Conservation (phyloP, 2,888 invertebrate species). For the Caenorhabditis parvicauda region DNA sequence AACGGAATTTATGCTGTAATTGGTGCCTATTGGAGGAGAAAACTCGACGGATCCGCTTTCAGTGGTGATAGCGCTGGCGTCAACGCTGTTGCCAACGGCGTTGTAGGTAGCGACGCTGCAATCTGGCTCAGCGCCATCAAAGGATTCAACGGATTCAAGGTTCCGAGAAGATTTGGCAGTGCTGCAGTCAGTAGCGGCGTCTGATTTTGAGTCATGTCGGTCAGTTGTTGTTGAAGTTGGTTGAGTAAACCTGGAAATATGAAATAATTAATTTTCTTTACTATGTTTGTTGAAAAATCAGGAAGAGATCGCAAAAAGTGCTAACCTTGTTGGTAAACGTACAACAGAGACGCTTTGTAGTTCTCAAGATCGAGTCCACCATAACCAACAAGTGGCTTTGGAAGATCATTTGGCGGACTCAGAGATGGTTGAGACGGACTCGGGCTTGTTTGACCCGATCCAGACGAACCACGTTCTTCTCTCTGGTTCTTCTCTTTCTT, state of each 20-base stretch:
- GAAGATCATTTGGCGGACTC: constrained; percentile 32
- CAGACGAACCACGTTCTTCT: constrained; percentile 29
- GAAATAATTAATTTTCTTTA: neutral
- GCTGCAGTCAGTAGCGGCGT: neutral
- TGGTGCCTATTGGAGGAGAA: constrained; percentile 33
- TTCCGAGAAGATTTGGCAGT: constrained; percentile 4
- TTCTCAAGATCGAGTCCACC: constrained; percentile 13
- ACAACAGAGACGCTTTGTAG: constrained; percentile 27
- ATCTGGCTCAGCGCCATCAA: constrained; percentile 21
- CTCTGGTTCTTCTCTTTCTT: constrained; percentile 15
- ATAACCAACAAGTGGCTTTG: constrained; percentile 33
- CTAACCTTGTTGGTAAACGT: constrained; percentile 38
- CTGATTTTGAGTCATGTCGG: constrained; percentile 15
- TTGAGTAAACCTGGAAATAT: constrained; percentile 18
- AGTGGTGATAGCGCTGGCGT: constrained; percentile 31
- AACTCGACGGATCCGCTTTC: constrained; percentile 29
- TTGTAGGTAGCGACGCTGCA: constrained; percentile 14
- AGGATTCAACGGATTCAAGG: constrained; percentile 20
- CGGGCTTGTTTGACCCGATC: constrained; percentile 32
- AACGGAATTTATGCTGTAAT: too few relatives aligned
- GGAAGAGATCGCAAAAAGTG: neutral
- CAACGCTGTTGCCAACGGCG: constrained; percentile 14
- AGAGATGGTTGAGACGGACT: constrained; percentile 31
- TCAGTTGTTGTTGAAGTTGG: constrained; percentile 15
- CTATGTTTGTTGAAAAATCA: neutral